phyloP scores from a whole-genome alignment of 2,888 invertebrate genomes.

The Panzeria rudis region DNA sequence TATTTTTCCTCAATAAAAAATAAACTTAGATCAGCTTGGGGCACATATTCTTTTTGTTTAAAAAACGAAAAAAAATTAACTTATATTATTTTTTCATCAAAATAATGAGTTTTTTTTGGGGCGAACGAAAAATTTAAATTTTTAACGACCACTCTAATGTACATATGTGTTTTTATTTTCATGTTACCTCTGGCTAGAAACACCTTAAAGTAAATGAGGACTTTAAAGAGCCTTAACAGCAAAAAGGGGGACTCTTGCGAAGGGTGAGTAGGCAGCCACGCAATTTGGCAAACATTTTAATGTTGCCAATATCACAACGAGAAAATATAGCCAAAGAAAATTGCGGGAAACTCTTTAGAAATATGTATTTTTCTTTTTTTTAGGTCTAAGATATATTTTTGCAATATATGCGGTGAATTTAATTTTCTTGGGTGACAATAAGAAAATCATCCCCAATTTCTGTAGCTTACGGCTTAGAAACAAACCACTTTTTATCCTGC shows the following conservation, averaged over 20 bases:
- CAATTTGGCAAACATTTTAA: not conserved
- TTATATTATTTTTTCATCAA: no score
- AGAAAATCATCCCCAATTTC: constrained; percentile 41
- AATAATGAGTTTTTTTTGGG: no score
- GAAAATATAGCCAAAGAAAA: constrained; percentile 1
- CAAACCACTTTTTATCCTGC: constrained; percentile 3
- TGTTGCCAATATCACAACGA: not conserved
- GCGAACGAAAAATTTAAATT: no score
- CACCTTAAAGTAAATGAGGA: not conserved
- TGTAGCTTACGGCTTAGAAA: not conserved
- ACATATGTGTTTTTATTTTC: no score
- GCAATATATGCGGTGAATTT: constrained; percentile 33
- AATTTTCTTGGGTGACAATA: not conserved
- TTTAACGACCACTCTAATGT: no score
- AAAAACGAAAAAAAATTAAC: no score
- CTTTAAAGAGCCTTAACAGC: not conserved
- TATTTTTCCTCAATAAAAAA: no score
- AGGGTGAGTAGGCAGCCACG: not conserved
- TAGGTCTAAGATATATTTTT: not conserved
- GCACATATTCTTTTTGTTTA: no score
- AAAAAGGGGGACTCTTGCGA: not conserved
- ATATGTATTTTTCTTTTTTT: not conserved
- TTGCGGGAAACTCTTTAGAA: not conserved
- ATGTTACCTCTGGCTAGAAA: not conserved
- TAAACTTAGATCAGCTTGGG: no score